Base-by-base conservation (phyloP, 1,140 invertebrate species). In the Matsumurasca onukii region DNA sequence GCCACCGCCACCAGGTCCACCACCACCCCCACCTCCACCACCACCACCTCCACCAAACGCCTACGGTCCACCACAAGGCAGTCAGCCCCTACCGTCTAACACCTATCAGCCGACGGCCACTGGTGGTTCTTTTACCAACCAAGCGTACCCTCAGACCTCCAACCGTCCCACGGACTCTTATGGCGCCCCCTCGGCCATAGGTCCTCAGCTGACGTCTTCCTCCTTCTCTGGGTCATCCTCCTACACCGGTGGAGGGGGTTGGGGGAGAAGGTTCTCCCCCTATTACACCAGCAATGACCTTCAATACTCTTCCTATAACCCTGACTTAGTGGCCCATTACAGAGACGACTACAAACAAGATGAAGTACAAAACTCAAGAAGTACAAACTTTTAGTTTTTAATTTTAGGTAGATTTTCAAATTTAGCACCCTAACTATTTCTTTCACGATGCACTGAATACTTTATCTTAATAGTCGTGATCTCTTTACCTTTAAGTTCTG, bases 1-100 rank as follows among this genome's bases (percentile, higher is more conserved):
- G n/a, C 65, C 65, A 3, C 65, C 65, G 29, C 65, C 65, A 29
- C 65, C 65, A 31, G 48, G 30, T 20, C 48, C 51, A 24, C 48
- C 39, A 5, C 39, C 64, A 25, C 39, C 64, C 12, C 64, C 64
- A 20, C 65, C 51, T 31, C 39, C 45, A 55, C 48, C 65, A 27
- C 55, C 55, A 27, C 55, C 55, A 27, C 22, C 25, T 2, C 25
- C 55, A 9, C 3, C 20, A 20, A 52, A 5, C 3, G 15, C 55
- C 25, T 59, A 59, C 55, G 55, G 55, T 25, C 24, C 30, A 5
- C 55, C 55, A 2, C 24, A 9, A 29, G 24, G 48, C 24, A n/a
- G 39, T 27, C 34, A 5, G 5, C 34, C 34, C 17, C 34, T 17
- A 17, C 5, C 34, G 34, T 17, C 34, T n/a, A 39, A 39, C 34